Evolutionary conservation across 2,888 invertebrate genomes (phyloP), one percentile per base, ranked within the genome.

Genomic region (Neocrepidodera transversa): DNA sequence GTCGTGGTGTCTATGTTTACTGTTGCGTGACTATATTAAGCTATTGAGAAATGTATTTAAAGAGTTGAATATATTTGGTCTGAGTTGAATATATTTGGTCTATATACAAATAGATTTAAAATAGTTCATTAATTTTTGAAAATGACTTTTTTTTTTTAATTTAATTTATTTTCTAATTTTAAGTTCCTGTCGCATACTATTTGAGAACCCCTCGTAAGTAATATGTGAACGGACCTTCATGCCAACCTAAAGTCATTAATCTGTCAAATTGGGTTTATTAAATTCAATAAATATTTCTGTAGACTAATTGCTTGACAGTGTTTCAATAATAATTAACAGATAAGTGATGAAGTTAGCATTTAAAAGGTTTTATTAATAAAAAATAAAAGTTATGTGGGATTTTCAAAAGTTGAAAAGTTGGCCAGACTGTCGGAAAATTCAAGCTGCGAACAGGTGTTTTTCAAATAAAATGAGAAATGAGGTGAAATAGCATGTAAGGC

Each of bases 401-500:
- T 50, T 23, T 32, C 17, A 6, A 20, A 36, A 17, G 8, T 53
- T 18, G 10, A 26, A 56, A 49, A 28, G 83, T 83, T 84, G 84
- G 83, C 79, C 76, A 73, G 77, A 82, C 83, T 82, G 82, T 86
- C 85, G 85, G 88, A 87, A 89, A 88, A 86, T 85, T 84, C 81
- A 81, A 80, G 80, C 79, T 82, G 82, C 81, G 85, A 89, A 89
- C 89, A 89, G 89, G 89, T 89, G 89, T 89, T 88, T 86, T 82
- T 85, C 84, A 84, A 87, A 86, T 84, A 85, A 85, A 85, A 82
- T 82, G 84, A 82, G 81, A 66, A 85, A n/a, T n/a, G n/a, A n/a
- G 84, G 83, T 82, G 84, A 82, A 81, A 82, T 82, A 75, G 74
- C 71, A 68, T 63, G 68, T 51, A 62, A 62, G 58, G 60, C 59